A percentile compares a stretch with the other conserved stretches of the same genome.
These are phyloP conservation scores for Ostrea edulis DNA, from an alignment of 1,140 invertebrate species.

Conservation along the genomic window DNA sequence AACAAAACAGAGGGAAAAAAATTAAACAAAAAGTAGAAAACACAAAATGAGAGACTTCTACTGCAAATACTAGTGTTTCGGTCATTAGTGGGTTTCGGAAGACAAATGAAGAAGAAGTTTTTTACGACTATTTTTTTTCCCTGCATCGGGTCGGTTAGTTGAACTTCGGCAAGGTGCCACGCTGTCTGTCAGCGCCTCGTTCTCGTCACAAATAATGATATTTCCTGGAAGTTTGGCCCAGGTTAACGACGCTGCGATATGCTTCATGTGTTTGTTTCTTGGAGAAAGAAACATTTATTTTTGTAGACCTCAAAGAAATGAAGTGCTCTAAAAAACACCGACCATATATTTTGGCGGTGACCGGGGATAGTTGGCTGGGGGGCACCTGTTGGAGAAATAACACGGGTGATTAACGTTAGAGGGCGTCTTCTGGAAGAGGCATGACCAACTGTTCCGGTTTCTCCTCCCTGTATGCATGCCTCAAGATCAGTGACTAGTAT, in stretches of 20 bases:
- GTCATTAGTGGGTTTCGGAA: not conserved
- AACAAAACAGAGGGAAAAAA: too few relatives aligned
- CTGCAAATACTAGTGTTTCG: not conserved
- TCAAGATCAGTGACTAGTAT: not conserved
- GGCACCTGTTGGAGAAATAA: slow-evolving; percentile 6
- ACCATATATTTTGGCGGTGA: not conserved
- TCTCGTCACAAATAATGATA: slow-evolving; percentile 40
- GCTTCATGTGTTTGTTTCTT: slow-evolving; percentile 29
- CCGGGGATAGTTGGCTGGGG: not conserved
- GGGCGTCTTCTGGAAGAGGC: not conserved
- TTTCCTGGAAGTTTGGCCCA: slow-evolving; percentile 29
- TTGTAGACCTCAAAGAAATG: slow-evolving; percentile 25
- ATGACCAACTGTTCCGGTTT: not conserved
- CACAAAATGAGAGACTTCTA: too few relatives aligned
- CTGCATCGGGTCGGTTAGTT: slow-evolving; percentile 19
- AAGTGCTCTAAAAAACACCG: slow-evolving; percentile 18
- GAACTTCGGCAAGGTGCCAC: not conserved
- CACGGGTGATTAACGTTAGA: not conserved
- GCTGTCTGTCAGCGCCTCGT: slow-evolving; percentile 13
- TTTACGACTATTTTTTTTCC: not conserved
- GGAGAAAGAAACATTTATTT: slow-evolving; percentile 42
- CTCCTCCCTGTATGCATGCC: not conserved
- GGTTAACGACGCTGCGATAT: slow-evolving; percentile 21
- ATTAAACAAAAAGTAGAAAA: too few relatives aligned
- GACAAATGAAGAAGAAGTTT: not conserved